Base-by-base conservation (phyloP, 2,113 vertebrate genomes). In the Oryzias celebensis region DNA sequence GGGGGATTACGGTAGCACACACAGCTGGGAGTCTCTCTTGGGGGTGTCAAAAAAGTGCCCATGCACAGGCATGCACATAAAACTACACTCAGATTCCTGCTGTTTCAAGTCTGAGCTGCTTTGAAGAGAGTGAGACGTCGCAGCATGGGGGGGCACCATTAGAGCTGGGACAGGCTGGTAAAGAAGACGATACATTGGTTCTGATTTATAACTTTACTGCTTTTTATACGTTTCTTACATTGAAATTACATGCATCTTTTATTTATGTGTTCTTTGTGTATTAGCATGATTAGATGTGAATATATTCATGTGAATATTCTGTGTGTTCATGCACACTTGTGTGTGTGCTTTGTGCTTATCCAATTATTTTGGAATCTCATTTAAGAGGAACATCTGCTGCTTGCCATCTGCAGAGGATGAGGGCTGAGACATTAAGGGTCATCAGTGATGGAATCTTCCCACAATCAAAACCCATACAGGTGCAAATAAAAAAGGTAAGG, bases 341-440 rank as follows among this genome's bases (percentile, higher is more conserved):
- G 67, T 53, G 68, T 50, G 46, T 72, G 45, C 15, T 58, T 49
- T 68, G 61, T 42, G 56, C 60, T 88, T 80, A 78, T 90, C 80
- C 82, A 90, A 90, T 90, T 90, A 87, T 88, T 88, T 87, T 82
- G 36, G 50, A 84, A 86, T 78, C 64, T 67, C 82, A 75, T 90
- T 84, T 77, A 65, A 82, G 66, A 80, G 65, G 83, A 87, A 79
- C 82, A 78, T 89, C 87, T 91, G 90, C 78, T 85, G 79, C 61
- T 67, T 71, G 69, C 86, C 86, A 90, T 89, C 90, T 91, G 89
- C 67, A 77, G 68, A 77, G 71, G 77, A 85, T 63, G 83, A 88
- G 68, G 66, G 75, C 69, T 73, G 78, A 85, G 71, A 79, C 65
- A 77, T 74, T 77, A 85, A 81, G 79, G 49, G 53, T 61, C 62